Evolutionary conservation across 1,140 invertebrate genomes (phyloP), one percentile per base, ranked within the genome.

Genomic region (Scaptomyza graminum): DNA sequence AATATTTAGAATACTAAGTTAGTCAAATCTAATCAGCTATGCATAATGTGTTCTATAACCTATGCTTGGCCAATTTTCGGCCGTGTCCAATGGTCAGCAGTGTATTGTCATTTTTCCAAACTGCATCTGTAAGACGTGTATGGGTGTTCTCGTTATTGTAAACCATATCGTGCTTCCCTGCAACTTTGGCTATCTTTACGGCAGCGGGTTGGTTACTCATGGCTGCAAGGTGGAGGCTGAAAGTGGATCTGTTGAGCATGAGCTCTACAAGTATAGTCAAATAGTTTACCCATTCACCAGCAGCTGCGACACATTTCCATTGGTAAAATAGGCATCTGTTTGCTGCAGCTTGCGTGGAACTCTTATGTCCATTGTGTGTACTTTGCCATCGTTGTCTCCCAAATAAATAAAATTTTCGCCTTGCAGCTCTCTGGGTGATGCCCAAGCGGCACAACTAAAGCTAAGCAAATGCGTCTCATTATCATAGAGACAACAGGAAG

Each of bases 81-180:
- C 83, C 83, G 22, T 88, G 63, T 46, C 83, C 83, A 28, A 79
- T 71, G 16, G 83, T 88, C 12, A 88, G n/a, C 0, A 88, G 62
- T 2, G 84, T 89, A 0, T n/a, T 41, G 0, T 63, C 60, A 49
- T 84, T 68, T 0, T 18, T 52, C 83, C 83, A 88, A 51, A 77
- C 28, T 3, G 68, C 73, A 39, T 88, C 83, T 0, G 69, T 89
- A 0, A 79, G 41, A 2, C 83, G 83, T 4, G 8, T 34, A 46
- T 89, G 84, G 0, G 79, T 69, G 5, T 79, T 49, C 11, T 69
- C 37, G 3, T 83, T 54, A 11, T 28, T 54, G 46, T 89, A 89
- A n/a, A 88, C 44, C 25, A 79, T 13, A 3, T 88, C 49, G 13
- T 69, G 72, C 0, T 44, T 28, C 0, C 5, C 34, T 4, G 43